Percentiles rank a stretch among this genome's conserved stretches.
Evolutionary conservation across 2,113 vertebrate species (phyloP).

Genomic region (Tupaia chinensis): DNA sequence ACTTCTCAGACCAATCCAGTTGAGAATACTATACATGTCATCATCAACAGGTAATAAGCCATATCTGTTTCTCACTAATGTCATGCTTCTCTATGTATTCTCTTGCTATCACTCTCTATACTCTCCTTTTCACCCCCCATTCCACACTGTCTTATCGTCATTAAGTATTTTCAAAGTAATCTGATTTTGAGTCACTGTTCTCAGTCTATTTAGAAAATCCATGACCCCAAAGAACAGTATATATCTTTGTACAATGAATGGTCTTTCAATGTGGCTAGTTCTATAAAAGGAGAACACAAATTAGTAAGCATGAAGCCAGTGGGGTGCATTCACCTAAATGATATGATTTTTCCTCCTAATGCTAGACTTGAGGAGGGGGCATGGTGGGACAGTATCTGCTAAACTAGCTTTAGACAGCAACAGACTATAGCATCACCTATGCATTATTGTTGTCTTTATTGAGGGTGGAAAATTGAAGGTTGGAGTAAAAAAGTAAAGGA

Average conservation of each 20-base stretch:
- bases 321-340: not conserved
- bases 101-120: no score
- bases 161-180: not conserved
- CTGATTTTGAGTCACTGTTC: conserved; percentile 32
- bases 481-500: conserved; percentile 23
- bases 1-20: no score
- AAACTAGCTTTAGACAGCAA: conserved; percentile 28
- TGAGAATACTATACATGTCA: no score
- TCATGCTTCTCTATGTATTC: no score
- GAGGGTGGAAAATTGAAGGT: not conserved
- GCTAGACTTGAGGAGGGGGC: not conserved
- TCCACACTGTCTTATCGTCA: no score
- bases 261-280: not conserved
- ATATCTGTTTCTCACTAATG: no score
- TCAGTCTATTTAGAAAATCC: conserved; percentile 61
- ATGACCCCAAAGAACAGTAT: conserved; percentile 37
- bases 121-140: no score
- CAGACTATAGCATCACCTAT: not conserved
- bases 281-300: conserved; percentile 30
- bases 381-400: not conserved
- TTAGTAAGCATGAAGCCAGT: conserved; percentile 35
- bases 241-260: not conserved
- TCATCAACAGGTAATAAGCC: no score
- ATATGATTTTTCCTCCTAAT: conserved; percentile 39
- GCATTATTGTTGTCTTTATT: not conserved